phyloP scores from a whole-genome alignment of 2,888 invertebrate species.

The Autographa pulchrina region DNA sequence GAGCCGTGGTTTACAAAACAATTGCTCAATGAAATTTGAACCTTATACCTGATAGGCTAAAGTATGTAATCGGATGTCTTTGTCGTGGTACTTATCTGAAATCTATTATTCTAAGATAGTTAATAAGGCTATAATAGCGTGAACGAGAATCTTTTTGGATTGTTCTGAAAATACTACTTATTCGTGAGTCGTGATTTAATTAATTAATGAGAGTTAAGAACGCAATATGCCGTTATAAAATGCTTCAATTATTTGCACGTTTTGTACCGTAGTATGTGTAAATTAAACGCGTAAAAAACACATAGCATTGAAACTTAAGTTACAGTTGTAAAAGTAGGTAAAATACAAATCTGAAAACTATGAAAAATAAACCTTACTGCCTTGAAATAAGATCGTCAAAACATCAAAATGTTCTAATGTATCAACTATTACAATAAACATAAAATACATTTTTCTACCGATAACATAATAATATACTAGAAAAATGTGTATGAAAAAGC shows the following conservation, averaged over 20 bases:
- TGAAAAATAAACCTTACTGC: too few relatives aligned
- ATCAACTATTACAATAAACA: too few relatives aligned
- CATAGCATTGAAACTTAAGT: not conserved
- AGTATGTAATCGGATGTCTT: constrained; percentile 17
- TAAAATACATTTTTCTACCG: too few relatives aligned
- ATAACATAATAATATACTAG: too few relatives aligned
- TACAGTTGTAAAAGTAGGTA: too few relatives aligned
- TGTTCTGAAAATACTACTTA: constrained; percentile 12
- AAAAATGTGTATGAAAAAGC: too few relatives aligned
- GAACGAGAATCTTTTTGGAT: constrained; percentile 35
- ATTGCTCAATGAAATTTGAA: constrained; percentile 11
- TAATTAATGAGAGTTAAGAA: constrained; percentile 34
- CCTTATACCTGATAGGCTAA: not conserved
- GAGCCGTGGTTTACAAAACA: constrained; percentile 24
- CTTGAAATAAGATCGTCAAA: too few relatives aligned
- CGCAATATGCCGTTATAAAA: constrained; percentile 31
- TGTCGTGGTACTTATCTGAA: constrained; percentile 12
- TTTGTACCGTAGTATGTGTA: constrained; percentile 8
- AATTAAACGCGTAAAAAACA: not conserved
- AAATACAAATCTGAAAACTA: too few relatives aligned
- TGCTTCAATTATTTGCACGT: constrained; percentile 33
- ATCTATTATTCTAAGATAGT: constrained; percentile 15
- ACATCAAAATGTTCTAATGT: too few relatives aligned
- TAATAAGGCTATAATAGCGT: constrained; percentile 26
- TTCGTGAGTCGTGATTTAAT: constrained; percentile 28